A percentile compares a stretch with the other conserved stretches of the same genome.
phyloP scores from a whole-genome alignment of 2,113 vertebrate genomes.

The Elaphurus davidianus region DNA sequence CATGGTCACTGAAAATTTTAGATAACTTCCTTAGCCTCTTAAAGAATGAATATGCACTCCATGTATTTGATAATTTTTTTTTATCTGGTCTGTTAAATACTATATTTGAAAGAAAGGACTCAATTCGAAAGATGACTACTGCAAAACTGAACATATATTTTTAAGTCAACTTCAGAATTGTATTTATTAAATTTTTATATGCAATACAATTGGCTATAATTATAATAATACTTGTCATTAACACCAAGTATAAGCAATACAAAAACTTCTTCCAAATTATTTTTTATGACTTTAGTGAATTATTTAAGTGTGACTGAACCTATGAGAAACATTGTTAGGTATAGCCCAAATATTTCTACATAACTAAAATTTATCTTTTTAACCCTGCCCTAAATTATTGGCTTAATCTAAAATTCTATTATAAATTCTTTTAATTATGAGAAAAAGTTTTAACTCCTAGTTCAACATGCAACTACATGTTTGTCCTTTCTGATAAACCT shows the following conservation, averaged over 20 bases:
- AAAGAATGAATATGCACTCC: background rate
- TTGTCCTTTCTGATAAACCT: conserved; percentile 57
- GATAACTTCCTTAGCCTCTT: conserved; percentile 34
- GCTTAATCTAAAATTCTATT: background rate
- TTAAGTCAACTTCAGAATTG: conserved; percentile 33
- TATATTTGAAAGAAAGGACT: background rate
- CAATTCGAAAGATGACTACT: conserved; percentile 4
- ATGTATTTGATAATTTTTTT: background rate
- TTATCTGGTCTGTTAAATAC: background rate
- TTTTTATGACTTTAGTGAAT: background rate
- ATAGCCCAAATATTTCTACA: background rate
- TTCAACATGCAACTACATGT: conserved; percentile 43
- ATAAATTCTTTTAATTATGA: conserved; percentile 44
- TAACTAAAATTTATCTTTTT: conserved; percentile 29
- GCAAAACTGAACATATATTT: background rate
- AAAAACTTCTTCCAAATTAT: conserved; percentile 32
- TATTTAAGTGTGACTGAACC: conserved; percentile 27
- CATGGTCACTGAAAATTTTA: background rate
- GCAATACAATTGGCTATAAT: background rate
- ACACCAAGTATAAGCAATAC: background rate
- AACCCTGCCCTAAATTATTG: background rate
- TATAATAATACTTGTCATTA: background rate
- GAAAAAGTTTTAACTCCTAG: conserved; percentile 36
- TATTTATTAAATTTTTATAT: background rate
- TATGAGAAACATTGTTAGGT: background rate